These are phyloP conservation scores for Abramis brama DNA, from an alignment of 2,113 vertebrate species.

Conservation along the genomic window DNA sequence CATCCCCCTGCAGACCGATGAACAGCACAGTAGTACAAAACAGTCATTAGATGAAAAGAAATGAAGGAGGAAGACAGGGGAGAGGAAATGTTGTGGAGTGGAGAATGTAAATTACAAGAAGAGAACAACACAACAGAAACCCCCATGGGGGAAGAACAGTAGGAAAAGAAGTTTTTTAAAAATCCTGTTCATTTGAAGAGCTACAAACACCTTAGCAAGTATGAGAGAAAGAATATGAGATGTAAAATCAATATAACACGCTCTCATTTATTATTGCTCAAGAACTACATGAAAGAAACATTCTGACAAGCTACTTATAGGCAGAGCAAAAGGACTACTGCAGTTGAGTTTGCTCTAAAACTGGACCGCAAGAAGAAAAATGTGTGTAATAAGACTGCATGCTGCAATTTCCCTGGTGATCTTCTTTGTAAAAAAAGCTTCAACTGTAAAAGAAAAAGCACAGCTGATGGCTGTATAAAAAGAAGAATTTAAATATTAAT, in stretches of 20 bases:
- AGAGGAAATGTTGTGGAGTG: constrained; percentile 28
- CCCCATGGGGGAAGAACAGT: background rate
- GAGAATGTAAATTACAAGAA: constrained; percentile 18
- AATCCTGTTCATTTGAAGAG: constrained; percentile 54
- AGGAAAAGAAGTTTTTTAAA: constrained; percentile 14
- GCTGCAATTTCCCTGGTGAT: background rate
- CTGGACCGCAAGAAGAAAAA: background rate
- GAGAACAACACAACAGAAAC: constrained; percentile 8
- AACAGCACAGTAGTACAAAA: constrained; percentile 45
- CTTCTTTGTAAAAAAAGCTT: background rate
- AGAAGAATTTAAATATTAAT: background rate
- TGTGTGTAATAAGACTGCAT: background rate
- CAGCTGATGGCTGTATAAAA: too few species aligned
- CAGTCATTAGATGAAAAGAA: constrained; percentile 50
- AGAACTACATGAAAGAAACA: constrained; percentile 10
- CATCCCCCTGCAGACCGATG: constrained; percentile 46
- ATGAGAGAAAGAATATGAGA: constrained; percentile 28
- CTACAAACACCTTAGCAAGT: constrained; percentile 21
- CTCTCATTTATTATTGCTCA: constrained; percentile 16
- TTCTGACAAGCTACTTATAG: background rate
- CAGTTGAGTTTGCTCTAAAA: background rate
- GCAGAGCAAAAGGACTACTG: background rate
- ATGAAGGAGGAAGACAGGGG: constrained; percentile 22
- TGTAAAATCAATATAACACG: constrained; percentile 31
- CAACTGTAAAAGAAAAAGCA: background rate